These are phyloP conservation scores for Melanostoma mellinum DNA, from an alignment of 2,888 invertebrate genomes.

Conservation along the genomic window DNA sequence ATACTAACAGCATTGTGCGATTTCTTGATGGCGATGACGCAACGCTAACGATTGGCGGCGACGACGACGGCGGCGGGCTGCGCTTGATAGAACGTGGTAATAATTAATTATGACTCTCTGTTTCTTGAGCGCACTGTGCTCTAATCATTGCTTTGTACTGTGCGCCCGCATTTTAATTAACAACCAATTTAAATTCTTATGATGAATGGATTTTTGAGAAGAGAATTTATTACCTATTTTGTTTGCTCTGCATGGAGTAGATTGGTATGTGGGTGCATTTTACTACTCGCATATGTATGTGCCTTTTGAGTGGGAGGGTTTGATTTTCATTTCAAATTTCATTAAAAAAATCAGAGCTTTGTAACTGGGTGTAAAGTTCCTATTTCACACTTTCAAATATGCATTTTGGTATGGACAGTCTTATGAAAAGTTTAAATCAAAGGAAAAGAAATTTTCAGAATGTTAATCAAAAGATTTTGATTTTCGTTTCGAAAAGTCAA, in stretches of 20 bases:
- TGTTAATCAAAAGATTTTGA: too few species aligned
- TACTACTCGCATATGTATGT: too few species aligned
- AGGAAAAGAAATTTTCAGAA: too few species aligned
- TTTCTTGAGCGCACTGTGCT: neutral
- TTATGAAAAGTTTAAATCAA: too few species aligned
- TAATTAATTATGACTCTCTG: conserved; percentile 25
- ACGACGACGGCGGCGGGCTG: neutral
- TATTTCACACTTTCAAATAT: too few species aligned
- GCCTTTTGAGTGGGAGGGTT: too few species aligned
- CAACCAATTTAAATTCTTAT: conserved; percentile 60
- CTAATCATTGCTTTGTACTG: conserved; percentile 34
- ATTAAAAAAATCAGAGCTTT: too few species aligned
- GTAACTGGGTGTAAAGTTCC: too few species aligned
- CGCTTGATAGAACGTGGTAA: conserved; percentile 7
- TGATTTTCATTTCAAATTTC: too few species aligned
- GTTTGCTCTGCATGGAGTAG: neutral
- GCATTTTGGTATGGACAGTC: too few species aligned
- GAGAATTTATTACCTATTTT: conserved; percentile 43
- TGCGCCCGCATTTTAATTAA: conserved; percentile 57
- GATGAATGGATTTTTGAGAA: conserved; percentile 53
- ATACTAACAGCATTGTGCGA: neutral
- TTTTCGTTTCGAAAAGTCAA: too few species aligned
- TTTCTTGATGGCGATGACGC: neutral
- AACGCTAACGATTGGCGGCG: neutral
- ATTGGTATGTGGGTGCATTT: neutral